phyloP scores from a whole-genome alignment of 2,797 vertebrate genomes.

The Pangasius larnaudii region DNA sequence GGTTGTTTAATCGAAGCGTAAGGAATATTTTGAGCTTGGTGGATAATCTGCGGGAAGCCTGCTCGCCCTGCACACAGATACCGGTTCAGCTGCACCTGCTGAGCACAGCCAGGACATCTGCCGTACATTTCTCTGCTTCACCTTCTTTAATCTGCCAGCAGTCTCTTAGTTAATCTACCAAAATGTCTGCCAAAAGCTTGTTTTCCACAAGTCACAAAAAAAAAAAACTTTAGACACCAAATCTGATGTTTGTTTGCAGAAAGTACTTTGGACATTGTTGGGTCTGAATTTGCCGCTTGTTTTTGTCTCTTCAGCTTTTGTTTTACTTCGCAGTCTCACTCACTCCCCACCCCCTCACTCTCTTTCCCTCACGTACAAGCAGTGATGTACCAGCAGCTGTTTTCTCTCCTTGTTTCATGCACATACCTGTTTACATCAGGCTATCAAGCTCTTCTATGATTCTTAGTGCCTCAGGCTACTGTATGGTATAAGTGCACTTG shows the following conservation, averaged over 20 bases:
- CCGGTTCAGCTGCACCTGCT: slow-evolving; percentile 60
- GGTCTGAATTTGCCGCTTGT: slow-evolving; percentile 22
- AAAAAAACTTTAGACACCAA: not conserved
- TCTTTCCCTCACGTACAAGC: not conserved
- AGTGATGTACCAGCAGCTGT: slow-evolving; percentile 28
- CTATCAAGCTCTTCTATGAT: slow-evolving; percentile 37
- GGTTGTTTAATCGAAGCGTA: slow-evolving; percentile 30
- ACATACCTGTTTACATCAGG: slow-evolving; percentile 41
- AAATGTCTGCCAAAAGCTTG: slow-evolving; percentile 50
- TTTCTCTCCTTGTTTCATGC: slow-evolving; percentile 28
- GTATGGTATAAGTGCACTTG: slow-evolving; percentile 43
- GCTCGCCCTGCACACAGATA: slow-evolving; percentile 42
- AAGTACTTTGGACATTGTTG: slow-evolving; percentile 24
- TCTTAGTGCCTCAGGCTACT: slow-evolving; percentile 45
- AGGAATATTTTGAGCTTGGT: slow-evolving; percentile 6
- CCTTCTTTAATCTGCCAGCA: slow-evolving; percentile 41
- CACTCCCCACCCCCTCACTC: not conserved
- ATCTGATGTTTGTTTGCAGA: slow-evolving; percentile 36
- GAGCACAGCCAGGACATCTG: slow-evolving; percentile 57
- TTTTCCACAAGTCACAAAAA: slow-evolving; percentile 16
- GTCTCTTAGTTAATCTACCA: slow-evolving; percentile 41
- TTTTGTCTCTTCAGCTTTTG: slow-evolving; percentile 30
- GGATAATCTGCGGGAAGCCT: slow-evolving; percentile 49
- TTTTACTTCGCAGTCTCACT: slow-evolving; percentile 1
- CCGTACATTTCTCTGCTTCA: slow-evolving; percentile 50